Base-by-base conservation (phyloP, 2,888 invertebrate species). In the Drosophila prostipennis region DNA sequence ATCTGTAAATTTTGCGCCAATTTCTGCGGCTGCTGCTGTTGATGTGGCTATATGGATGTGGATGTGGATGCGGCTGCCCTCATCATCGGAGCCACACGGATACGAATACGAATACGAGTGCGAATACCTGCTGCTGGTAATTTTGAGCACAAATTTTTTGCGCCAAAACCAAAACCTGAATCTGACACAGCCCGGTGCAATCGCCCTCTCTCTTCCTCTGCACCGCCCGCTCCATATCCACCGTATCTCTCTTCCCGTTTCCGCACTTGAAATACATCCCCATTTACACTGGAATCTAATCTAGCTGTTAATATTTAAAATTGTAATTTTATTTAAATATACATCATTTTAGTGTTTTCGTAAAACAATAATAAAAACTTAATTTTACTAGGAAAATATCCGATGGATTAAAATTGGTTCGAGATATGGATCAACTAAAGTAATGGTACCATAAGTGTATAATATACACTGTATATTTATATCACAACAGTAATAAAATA, bases 1-100 rank as follows among this genome's bases (percentile, higher is more conserved):
- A 83, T 86, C 83, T 86, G 83, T 77, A 73, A 75, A 79, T 80
- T 80, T 83, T 80, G 86, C 86, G 80, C 80, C 83, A 83, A 85
- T 83, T 84, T 79, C 67, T 76, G 79, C 72, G 74, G 77, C 84
- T 72, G 75, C 76, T 51, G 74, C 72, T 55, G 64, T 54, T 40
- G 68, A 43, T 48, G 61, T 60, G 43, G 60, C 23, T 45, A 54
- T 46, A 56, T 55, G 43, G 34, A 45, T 58, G 64, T 23, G 54
- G 40, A 42, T 58, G 68, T 53, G 46, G 29, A 39, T 59, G 65
- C 49, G 49, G 58, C 63, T 58, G 65, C 64, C 72, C 57, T 61
- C 65, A 74, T 55, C 53, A 57, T 39, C 53, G 55, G 48, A 26
- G 59, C 49, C 58, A 61, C 53, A 60, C 60, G 54, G 29, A 61